Conservation (phyloP, 2,888 invertebrate species). For the Tanytarsus gracilentus region DNA sequence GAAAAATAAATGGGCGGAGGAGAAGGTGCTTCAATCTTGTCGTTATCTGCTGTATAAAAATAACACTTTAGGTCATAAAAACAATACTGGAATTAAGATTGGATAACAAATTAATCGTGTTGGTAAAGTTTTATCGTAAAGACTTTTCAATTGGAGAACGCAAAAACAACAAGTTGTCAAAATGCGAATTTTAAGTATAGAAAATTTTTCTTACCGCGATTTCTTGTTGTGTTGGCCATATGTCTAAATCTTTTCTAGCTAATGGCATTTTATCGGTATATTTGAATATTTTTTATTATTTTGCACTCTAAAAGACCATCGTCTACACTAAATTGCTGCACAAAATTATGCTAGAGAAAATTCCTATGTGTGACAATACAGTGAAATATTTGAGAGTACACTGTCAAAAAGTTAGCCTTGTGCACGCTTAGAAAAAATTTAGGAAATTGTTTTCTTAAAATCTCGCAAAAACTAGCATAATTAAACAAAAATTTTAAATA, state of each 20-base stretch:
- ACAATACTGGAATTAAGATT: too few relatives aligned
- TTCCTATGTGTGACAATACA: neutral
- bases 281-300: slow-evolving; percentile 2
- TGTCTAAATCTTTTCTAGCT: slow-evolving; percentile 20
- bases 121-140: too few relatives aligned
- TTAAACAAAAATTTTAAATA: too few relatives aligned
- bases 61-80: too few relatives aligned
- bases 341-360: slow-evolving; percentile 6
- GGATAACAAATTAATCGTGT: too few relatives aligned
- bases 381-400: neutral
- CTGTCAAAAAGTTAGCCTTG: too few relatives aligned
- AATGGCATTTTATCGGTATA: slow-evolving; percentile 18
- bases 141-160: neutral
- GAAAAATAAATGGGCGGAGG: too few relatives aligned
- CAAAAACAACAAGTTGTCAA: neutral
- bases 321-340: slow-evolving; percentile 12
- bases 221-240: slow-evolving; percentile 23
- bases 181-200: neutral
- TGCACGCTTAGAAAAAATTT: too few relatives aligned
- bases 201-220: slow-evolving; percentile 10
- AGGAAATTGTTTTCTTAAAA: too few relatives aligned
- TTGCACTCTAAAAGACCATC: slow-evolving; percentile 7
- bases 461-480: too few relatives aligned
- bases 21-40: too few relatives aligned
- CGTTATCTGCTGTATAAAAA: too few relatives aligned